Conservation (phyloP, 2,797 vertebrate genomes). For the Coccyzus lansbergi region DNA sequence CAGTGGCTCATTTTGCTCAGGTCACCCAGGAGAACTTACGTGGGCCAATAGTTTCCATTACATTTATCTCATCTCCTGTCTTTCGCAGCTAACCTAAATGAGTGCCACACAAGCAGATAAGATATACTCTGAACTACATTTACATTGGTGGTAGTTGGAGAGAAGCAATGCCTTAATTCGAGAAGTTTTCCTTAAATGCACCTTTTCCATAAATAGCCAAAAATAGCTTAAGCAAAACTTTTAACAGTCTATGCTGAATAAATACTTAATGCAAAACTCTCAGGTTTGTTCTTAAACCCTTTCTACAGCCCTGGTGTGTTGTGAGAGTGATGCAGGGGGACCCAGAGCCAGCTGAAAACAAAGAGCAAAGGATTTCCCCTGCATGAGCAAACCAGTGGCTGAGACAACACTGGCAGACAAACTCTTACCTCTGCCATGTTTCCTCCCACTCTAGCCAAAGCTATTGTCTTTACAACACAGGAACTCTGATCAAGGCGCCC, state of each 20-base stretch:
- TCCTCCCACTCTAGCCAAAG: not conserved
- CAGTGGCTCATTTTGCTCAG: slow-evolving; percentile 58
- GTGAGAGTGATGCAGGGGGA: not conserved
- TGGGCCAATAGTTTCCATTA: slow-evolving; percentile 70
- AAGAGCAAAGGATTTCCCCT: not conserved
- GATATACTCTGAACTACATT: not conserved
- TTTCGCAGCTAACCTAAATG: slow-evolving; percentile 46
- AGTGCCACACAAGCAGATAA: not conserved
- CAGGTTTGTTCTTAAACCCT: not conserved
- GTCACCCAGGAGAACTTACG: slow-evolving; percentile 53
- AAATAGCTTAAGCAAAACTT: not conserved
- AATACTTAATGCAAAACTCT: not conserved
- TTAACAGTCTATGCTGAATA: not conserved
- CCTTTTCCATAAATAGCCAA: not conserved
- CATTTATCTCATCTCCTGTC: slow-evolving; percentile 51
- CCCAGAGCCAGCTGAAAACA: not conserved
- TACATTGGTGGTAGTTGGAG: not conserved
- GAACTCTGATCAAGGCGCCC: not conserved
- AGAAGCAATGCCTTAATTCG: not conserved
- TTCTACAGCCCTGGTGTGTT: not conserved
- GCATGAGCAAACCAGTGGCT: not conserved
- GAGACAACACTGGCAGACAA: not conserved
- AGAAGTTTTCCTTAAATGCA: not conserved
- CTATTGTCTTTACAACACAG: not conserved
- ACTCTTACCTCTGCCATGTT: not conserved